A percentile compares a stretch with the other conserved stretches of the same genome.
These are phyloP conservation scores for Boloria selene DNA, from an alignment of 2,888 invertebrate species.

Conservation along the genomic window DNA sequence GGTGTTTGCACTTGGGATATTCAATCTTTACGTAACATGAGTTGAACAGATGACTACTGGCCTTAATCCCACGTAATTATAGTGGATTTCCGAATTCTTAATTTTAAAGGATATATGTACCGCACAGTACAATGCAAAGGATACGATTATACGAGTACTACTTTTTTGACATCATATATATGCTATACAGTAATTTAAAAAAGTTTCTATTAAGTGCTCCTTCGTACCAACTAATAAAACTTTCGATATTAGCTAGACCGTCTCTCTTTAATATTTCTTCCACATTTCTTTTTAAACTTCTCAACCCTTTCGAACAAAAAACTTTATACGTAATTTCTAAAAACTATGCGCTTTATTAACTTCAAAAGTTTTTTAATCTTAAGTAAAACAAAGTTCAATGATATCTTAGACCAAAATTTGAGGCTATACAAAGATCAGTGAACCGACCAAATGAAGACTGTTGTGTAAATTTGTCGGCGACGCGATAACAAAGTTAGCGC, in stretches of 20 bases:
- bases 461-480: slow-evolving; percentile 37
- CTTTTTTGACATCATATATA: too few species aligned
- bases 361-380: neutral
- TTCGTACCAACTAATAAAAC: too few species aligned
- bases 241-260: too few species aligned
- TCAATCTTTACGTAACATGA: slow-evolving; percentile 23
- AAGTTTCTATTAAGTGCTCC: too few species aligned
- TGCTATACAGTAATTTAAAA: too few species aligned
- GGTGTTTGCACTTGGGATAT: slow-evolving; percentile 26
- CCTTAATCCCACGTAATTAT: slow-evolving; percentile 24
- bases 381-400: slow-evolving; percentile 22
- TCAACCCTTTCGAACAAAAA: too few species aligned
- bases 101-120: neutral
- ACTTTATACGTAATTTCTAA: neutral
- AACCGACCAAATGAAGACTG: slow-evolving; percentile 30
- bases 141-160: too few species aligned
- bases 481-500: slow-evolving; percentile 41
- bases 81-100: slow-evolving; percentile 5
- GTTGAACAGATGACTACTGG: slow-evolving; percentile 22
- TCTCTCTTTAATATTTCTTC: too few species aligned
- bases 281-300: too few species aligned
- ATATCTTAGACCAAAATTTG: slow-evolving; percentile 24
- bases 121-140: too few species aligned
- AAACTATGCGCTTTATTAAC: neutral
- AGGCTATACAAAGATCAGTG: slow-evolving; percentile 36